Evolutionary conservation across 2,113 vertebrate genomes (phyloP).

Genomic region (Oophaga pumilio): DNA sequence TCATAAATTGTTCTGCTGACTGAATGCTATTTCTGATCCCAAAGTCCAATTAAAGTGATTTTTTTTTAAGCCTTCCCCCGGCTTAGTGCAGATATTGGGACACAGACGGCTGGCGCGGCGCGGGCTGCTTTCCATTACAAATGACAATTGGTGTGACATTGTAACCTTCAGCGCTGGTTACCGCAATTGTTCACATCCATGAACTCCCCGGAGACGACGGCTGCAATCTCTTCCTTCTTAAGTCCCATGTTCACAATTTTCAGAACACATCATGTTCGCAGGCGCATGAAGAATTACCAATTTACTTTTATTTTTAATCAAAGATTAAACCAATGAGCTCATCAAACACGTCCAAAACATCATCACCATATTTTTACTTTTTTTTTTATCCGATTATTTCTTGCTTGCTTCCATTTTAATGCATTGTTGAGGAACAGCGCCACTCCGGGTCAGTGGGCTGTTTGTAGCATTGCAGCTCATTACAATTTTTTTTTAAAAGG

Average conservation of each 20-base stretch:
- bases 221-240: slow-evolving; percentile 5
- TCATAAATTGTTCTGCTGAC: slow-evolving; percentile 6
- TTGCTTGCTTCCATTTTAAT: too few species aligned
- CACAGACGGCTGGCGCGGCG: neutral
- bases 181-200: slow-evolving; percentile 28
- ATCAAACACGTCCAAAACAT: too few species aligned
- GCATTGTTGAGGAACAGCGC: too few species aligned
- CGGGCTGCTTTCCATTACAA: slow-evolving; percentile 30
- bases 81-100: slow-evolving; percentile 28
- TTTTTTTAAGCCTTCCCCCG: neutral
- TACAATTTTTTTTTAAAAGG: too few species aligned
- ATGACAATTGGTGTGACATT: slow-evolving; percentile 43
- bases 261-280: too few species aligned
- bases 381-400: too few species aligned
- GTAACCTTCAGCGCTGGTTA: slow-evolving; percentile 13
- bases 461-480: too few species aligned
- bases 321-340: too few species aligned
- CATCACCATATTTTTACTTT: too few species aligned
- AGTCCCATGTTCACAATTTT: neutral
- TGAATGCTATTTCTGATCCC: slow-evolving; percentile 35
- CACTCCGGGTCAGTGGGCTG: too few species aligned
- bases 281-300: neutral
- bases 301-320: neutral
- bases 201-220: neutral
- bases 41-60: slow-evolving; percentile 30